Evolutionary conservation across 2,113 vertebrate genomes (phyloP).

Genomic region (Galemys pyrenaicus): DNA sequence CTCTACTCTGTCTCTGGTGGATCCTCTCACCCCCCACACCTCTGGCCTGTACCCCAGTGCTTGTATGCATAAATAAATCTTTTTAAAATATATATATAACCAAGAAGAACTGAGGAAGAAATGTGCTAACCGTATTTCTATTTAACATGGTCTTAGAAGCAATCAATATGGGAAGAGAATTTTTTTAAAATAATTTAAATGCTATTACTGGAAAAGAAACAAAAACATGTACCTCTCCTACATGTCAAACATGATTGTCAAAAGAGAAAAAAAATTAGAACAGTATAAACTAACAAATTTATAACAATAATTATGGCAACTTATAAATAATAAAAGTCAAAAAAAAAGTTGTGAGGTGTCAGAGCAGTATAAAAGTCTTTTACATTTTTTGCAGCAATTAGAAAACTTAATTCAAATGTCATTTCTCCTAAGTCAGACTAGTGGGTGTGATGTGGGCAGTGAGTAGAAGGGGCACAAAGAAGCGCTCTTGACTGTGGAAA

Average conservation of each 20-base stretch:
- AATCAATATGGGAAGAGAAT: not conserved
- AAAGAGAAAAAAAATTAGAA: not conserved
- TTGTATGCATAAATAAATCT: no score
- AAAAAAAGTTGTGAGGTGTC: not conserved
- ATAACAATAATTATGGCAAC: not conserved
- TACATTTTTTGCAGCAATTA: not conserved
- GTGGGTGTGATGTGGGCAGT: not conserved
- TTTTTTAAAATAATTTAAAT: not conserved
- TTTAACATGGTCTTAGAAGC: not conserved
- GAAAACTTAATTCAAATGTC: not conserved
- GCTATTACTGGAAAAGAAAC: not conserved
- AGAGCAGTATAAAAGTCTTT: not conserved
- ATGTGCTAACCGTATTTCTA: not conserved
- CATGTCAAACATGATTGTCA: not conserved
- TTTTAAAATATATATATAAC: no score
- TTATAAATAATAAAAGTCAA: not conserved
- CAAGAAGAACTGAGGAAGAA: not conserved
- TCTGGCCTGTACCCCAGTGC: no score
- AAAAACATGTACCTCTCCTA: not conserved
- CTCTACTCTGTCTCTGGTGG: no score
- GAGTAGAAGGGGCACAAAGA: no score
- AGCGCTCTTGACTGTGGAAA: not conserved
- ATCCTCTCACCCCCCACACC: no score
- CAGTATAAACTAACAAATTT: not conserved
- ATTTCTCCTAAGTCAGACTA: not conserved